Conservation (phyloP, 1,140 invertebrate genomes). For the Panulirus ornatus region DNA sequence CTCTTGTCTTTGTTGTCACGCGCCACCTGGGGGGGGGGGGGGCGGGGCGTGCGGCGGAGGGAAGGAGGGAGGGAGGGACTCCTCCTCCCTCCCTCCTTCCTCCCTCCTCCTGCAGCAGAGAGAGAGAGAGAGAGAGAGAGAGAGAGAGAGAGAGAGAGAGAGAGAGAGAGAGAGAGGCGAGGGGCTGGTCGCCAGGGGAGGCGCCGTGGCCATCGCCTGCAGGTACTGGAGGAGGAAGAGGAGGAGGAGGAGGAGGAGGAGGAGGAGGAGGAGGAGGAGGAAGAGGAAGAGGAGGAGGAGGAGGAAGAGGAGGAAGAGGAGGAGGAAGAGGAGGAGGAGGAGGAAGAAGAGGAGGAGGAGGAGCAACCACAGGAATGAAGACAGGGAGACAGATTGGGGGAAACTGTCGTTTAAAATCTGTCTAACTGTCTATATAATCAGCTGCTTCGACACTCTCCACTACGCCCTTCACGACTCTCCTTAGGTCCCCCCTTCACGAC, state of each 20-base stretch:
- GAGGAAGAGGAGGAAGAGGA: background rate
- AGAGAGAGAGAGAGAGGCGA: background rate
- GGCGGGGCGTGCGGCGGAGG: too few relatives aligned
- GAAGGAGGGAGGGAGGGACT: too few relatives aligned
- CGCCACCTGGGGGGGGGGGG: too few relatives aligned
- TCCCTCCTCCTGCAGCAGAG: background rate
- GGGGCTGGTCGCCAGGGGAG: background rate
- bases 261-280: background rate
- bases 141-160: conserved; percentile 43
- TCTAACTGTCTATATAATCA: too few relatives aligned
- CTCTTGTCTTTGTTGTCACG: too few relatives aligned
- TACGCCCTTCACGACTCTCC: too few relatives aligned
- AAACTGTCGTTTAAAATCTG: too few relatives aligned
- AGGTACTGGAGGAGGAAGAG: background rate
- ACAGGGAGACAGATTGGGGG: too few relatives aligned
- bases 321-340: background rate
- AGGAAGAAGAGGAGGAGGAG: background rate
- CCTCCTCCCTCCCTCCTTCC: background rate
- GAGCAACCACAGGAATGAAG: too few relatives aligned
- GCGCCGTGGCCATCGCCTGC: too few relatives aligned
- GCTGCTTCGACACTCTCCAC: too few relatives aligned
- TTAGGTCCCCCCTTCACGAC: too few relatives aligned
- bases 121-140: background rate
- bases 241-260: background rate
- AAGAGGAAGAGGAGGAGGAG: background rate